Evolutionary conservation across 2,888 invertebrate genomes (phyloP).

Genomic region (Dinocampus coccinellae): DNA sequence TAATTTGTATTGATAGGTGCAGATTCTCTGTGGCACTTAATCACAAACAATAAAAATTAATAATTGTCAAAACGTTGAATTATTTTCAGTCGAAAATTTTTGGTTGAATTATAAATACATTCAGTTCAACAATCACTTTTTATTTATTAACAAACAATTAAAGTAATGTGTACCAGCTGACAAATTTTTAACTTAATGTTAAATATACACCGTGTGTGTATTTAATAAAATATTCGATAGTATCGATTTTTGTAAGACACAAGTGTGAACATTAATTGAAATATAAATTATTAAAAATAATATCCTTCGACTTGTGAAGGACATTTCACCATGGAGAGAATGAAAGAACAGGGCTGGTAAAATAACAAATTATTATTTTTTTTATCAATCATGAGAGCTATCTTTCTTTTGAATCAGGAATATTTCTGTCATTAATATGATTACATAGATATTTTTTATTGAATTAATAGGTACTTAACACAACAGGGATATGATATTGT

Average conservation of each 20-base stretch:
- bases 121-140: not conserved
- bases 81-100: not conserved
- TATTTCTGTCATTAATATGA: not conserved
- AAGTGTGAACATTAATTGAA: not conserved
- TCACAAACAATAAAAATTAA: constrained; percentile 7
- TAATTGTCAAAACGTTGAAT: constrained; percentile 1
- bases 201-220: constrained; percentile 14
- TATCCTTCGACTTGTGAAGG: not conserved
- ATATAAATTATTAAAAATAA: not conserved
- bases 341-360: constrained; percentile 79
- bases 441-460: constrained; percentile 19
- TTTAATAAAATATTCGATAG: not conserved
- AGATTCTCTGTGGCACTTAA: constrained; percentile 26
- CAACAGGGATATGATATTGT: constrained; percentile 79
- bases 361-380: constrained; percentile 41
- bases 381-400: constrained; percentile 19
- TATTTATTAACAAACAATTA: constrained; percentile 2
- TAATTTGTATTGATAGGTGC: constrained; percentile 25
- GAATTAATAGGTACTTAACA: constrained; percentile 76
- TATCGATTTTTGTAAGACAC: not conserved
- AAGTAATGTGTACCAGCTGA: constrained; percentile 43
- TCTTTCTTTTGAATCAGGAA: not conserved
- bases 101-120: not conserved
- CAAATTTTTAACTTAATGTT: constrained; percentile 41
- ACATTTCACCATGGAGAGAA: constrained; percentile 70